Percentiles rank a stretch among this genome's conserved stretches.
phyloP scores from a whole-genome alignment of 2,797 vertebrate genomes.

The Meda fulgida region DNA sequence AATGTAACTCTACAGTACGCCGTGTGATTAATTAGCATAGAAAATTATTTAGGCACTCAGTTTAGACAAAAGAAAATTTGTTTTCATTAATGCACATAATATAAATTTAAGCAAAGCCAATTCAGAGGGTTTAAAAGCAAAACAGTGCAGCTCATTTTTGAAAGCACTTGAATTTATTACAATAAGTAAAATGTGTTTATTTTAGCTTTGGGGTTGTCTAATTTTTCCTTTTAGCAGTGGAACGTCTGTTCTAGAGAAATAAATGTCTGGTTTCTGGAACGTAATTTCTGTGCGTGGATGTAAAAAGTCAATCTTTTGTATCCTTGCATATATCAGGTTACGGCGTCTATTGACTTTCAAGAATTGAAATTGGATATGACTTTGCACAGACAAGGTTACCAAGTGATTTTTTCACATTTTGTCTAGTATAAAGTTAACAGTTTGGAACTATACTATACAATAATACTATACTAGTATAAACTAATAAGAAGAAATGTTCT shows the following conservation, averaged over 20 bases:
- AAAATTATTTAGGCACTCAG: neutral
- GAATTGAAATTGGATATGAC: neutral
- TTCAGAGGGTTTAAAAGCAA: neutral
- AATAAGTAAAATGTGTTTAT: neutral
- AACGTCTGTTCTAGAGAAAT: neutral
- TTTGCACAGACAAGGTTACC: neutral
- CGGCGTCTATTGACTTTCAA: neutral
- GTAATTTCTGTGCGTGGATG: neutral
- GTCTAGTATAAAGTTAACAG: neutral
- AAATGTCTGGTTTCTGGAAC: neutral
- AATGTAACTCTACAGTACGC: neutral
- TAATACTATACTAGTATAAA: too few species aligned
- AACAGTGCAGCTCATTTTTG: neutral
- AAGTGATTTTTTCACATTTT: neutral
- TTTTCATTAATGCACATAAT: neutral
- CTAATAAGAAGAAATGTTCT: too few species aligned
- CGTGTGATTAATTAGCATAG: neutral
- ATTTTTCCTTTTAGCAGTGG: neutral
- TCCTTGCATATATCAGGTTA: neutral
- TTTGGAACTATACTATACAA: neutral
- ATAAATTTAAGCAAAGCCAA: neutral
- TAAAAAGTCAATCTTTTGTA: neutral
- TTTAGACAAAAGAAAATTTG: neutral
- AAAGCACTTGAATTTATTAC: neutral
- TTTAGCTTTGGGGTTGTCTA: neutral